A percentile compares a stretch with the other conserved stretches of the same genome.
Conservation (phyloP, 1,140 invertebrate genomes). For the Drosophila persimilis region DNA sequence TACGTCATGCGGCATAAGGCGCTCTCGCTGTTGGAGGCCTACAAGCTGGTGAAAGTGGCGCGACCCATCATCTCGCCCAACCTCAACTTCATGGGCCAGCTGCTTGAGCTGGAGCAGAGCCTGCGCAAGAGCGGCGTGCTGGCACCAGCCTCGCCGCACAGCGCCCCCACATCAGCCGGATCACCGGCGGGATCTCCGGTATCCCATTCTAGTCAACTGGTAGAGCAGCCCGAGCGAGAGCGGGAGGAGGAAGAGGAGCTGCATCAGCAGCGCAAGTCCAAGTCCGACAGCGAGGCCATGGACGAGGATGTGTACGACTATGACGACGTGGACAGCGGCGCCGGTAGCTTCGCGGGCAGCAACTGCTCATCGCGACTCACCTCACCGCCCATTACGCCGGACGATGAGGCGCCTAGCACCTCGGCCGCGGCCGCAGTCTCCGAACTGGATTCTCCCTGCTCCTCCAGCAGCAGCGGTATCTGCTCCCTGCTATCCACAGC, state of each 20-base stretch:
- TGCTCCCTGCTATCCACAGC: conserved; percentile 42
- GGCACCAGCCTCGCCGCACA: conserved; percentile 52
- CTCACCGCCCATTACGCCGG: conserved; percentile 73
- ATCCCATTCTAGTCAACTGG: conserved; percentile 64
- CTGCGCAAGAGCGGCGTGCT: conserved; percentile 84
- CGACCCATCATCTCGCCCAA: conserved; percentile 97
- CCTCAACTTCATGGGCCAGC: conserved; percentile 98
- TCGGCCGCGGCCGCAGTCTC: conserved; percentile 50
- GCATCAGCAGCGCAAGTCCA: conserved; percentile 46
- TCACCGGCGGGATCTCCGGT: conserved; percentile 10
- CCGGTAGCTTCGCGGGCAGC: conserved; percentile 67
- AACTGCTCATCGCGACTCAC: conserved; percentile 77
- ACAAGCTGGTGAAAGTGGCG: conserved; percentile 92
- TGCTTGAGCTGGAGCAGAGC: conserved; percentile 93
- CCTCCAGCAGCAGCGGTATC: conserved; percentile 59
- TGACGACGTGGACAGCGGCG: conserved; percentile 70
- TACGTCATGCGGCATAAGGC: conserved; percentile 96
- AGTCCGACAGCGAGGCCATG: conserved; percentile 73
- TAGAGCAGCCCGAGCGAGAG: conserved; percentile 54
- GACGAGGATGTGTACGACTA: conserved; percentile 72
- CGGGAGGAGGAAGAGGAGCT: conserved; percentile 6
- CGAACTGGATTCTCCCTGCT: conserved; percentile 64
- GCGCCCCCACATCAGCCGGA: conserved; percentile 18
- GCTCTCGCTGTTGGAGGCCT: conserved; percentile 94
- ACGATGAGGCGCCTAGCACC: conserved; percentile 68